Conservation (phyloP, 2,113 vertebrate species). For the Rhombomys opimus region DNA sequence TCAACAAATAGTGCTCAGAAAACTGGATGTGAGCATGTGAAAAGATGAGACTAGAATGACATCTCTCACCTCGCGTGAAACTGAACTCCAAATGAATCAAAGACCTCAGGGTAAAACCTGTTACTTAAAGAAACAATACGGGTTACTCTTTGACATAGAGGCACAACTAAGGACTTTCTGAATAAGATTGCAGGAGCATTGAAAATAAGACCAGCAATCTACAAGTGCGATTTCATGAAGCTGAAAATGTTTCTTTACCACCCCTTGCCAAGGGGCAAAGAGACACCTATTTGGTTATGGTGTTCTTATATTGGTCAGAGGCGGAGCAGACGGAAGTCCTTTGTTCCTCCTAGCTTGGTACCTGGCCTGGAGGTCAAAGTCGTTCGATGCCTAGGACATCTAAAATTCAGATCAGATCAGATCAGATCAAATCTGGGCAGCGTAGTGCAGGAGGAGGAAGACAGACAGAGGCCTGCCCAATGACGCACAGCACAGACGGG, state of each 20-base stretch:
- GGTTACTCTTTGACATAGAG: neutral
- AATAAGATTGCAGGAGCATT: neutral
- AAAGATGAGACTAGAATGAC: neutral
- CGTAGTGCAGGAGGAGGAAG: too few relatives aligned
- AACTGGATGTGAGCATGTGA: neutral
- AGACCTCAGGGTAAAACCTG: neutral
- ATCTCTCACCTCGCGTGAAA: neutral
- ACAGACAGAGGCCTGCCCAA: too few relatives aligned
- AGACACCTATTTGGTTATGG: too few relatives aligned
- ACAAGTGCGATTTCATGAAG: neutral
- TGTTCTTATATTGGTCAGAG: too few relatives aligned
- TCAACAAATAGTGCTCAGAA: neutral
- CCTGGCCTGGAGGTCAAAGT: too few relatives aligned
- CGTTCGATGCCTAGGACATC: too few relatives aligned
- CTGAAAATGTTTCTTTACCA: neutral
- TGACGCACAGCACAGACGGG: too few relatives aligned
- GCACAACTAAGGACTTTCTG: neutral
- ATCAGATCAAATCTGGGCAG: too few relatives aligned
- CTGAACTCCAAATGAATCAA: neutral
- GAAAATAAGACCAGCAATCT: neutral
- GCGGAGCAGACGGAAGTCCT: too few relatives aligned
- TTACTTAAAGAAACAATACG: neutral
- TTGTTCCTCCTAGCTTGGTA: too few relatives aligned
- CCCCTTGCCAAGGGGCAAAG: too few relatives aligned
- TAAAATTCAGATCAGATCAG: too few relatives aligned